Conservation (phyloP, 2,113 vertebrate genomes). For the Anarhynchus alexandrinus region DNA sequence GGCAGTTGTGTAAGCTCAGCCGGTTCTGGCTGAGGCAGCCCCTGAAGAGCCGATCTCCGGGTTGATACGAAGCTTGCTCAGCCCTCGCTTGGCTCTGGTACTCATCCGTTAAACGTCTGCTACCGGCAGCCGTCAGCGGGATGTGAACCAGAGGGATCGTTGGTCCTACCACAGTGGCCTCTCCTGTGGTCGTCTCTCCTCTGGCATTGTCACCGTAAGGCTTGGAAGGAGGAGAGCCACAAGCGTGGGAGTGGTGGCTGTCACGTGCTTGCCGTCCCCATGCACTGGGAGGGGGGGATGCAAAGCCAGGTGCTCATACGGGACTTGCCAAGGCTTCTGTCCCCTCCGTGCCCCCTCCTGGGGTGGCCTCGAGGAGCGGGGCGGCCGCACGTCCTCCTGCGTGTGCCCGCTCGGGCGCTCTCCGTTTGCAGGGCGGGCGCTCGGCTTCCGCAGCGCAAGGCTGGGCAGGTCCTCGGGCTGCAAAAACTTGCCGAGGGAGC, state of each 20-base stretch:
- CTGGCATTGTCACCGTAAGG: fast-evolving
- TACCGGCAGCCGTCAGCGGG: not conserved
- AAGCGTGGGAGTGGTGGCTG: not conserved
- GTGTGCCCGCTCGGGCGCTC: not conserved
- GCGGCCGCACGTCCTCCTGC: not conserved
- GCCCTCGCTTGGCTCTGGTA: not conserved
- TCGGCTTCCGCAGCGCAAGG: not conserved
- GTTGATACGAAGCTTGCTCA: not conserved
- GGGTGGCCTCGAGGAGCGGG: not conserved
- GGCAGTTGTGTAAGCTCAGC: not conserved
- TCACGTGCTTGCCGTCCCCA: not conserved
- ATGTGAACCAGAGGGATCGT: fast-evolving
- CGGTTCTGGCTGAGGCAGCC: not conserved
- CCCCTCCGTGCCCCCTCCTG: not conserved
- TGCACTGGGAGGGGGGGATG: not conserved
- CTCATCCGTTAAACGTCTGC: not conserved
- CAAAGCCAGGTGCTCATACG: fast-evolving
- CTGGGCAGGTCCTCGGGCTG: not conserved
- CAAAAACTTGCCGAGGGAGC: not conserved
- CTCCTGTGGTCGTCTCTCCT: not conserved
- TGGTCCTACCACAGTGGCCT: not conserved
- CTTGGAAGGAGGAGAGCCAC: not conserved
- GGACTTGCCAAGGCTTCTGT: not conserved
- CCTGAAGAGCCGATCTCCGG: not conserved
- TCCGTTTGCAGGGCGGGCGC: not conserved